Base-by-base conservation (phyloP, 2,113 vertebrate genomes). In the Neodon shergylaensis region DNA sequence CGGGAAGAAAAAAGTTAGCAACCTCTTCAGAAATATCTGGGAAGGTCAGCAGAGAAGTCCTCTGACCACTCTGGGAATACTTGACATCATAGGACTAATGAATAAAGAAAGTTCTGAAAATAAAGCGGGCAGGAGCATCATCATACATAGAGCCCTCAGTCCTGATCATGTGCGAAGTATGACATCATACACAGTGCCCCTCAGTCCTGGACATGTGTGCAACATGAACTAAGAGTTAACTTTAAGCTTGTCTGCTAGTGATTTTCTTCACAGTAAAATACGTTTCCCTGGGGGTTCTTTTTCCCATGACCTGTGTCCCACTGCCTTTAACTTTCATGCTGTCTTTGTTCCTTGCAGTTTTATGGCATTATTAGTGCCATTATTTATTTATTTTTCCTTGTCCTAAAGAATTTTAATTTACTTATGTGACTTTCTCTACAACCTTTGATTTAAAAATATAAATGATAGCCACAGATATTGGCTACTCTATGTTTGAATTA, bases 381-480 rank as follows among this genome's bases (percentile, higher is more conserved):
- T 58, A 52, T 94, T 95, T 87, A 79, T 12, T 70, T 88, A 39
- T 97, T 94, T 42, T 70, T 16, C 11, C 33, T 92, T 83, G 87
- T 54, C 49, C 22, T 58, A 86, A 97, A 73, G 31, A 88, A 83
- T 96, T 94, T 85, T 97, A 92, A 93, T 95, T 95, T 96, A 88
- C 93, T 95, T 90, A 66, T 91, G n/a, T 17, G 52, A 92, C 65
- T 78, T 87, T 95, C 54, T 89, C 65, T 5, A 92, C 65, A 77
- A 88, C 33, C 7, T 88, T 73, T 11, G 63, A 14, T 92, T 61
- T 92, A 88, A 49, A 95, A 92, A 52, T 85, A 90, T 44, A 88
- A 93, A 96, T 28, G 1, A 24, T 77, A 52, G 42, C 63, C 74
- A 39, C 4, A 84, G 31, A 93, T 66, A 42, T 33, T 26, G 72